These are phyloP conservation scores for Emydocephalus ijimae DNA, from an alignment of 2,113 vertebrate species.

Conservation along the genomic window DNA sequence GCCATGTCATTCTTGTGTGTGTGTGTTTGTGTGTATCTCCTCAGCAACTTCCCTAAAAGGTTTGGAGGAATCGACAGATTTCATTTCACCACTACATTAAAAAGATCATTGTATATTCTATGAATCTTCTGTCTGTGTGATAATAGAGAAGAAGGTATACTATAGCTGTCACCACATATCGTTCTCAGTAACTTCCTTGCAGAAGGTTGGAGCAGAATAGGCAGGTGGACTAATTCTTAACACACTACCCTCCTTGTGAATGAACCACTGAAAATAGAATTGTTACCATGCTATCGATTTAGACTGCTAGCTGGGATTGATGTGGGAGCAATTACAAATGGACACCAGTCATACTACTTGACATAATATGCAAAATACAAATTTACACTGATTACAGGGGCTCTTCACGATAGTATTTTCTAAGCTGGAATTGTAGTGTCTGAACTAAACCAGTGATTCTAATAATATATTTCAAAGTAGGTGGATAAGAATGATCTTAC, in stretches of 20 bases:
- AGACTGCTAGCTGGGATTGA: background rate
- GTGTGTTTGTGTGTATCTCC: background rate
- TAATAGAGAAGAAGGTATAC: background rate
- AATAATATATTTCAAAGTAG: background rate
- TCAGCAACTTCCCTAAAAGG: background rate
- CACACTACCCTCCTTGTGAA: background rate
- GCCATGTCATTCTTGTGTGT: background rate
- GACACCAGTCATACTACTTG: background rate
- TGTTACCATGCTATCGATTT: background rate
- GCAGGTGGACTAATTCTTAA: background rate
- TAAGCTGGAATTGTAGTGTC: background rate
- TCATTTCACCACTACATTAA: background rate
- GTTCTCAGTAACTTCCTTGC: background rate
- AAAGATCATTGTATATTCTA: background rate
- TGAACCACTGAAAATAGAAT: background rate
- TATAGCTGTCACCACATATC: background rate
- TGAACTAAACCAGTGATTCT: background rate
- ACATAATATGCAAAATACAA: background rate
- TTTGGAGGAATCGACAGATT: background rate
- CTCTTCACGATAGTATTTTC: background rate
- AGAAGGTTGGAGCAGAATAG: background rate
- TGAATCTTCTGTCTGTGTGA: background rate
- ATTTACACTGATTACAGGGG: background rate
- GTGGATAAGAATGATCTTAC: background rate
- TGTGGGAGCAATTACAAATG: background rate